Base-by-base conservation (phyloP, 2,888 invertebrate genomes). In the Thysanoteuthis rhombus region DNA sequence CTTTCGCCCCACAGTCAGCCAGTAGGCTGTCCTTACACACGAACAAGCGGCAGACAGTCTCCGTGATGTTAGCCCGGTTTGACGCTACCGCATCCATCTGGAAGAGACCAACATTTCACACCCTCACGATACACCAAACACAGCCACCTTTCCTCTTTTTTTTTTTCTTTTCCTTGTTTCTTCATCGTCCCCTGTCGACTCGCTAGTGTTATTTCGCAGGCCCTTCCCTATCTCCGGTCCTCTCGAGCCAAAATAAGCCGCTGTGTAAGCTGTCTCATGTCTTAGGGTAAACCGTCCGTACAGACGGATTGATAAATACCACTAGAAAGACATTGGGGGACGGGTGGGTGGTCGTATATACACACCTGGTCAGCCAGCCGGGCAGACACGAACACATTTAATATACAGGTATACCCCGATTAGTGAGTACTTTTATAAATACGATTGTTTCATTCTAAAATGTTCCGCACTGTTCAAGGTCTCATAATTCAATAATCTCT, bases 181-280 rank as follows among this genome's bases (percentile, higher is more conserved):
- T 10, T n/a, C 10, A 8, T 19, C 75, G 32, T 8, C 8, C 32
- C 32, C 75, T 10, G 12, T 8, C 75, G 12, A 32, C 75, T 32
- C 16, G 6, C 10, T 32, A 28, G 58, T 58, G 58, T 58, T 58
- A 58, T 32, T 6, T 58, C 6, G 75, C n/a, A 75, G 28, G n/a
- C 75, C 75, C n/a, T 75, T n/a, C 75, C 75, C 10, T 32, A 6
- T n/a, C n/a, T n/a, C n/a, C n/a, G 75, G 75, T n/a, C 75, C n/a
- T 8, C 75, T n/a, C n/a, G 32, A 75, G 75, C 75, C 75, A 75
- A 75, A 75, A 75, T 75, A 75, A 75, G n/a, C 75, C 75, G 32
- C 75, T n/a, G n/a, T 75, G 75, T 75, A 75, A 75, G 75, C 75
- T 75, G 75, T 75, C 75, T 75, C 75, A n/a, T 75, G 75, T 75